Conservation (phyloP, 2,797 vertebrate genomes). For the Triplophysa yarkandensis region DNA sequence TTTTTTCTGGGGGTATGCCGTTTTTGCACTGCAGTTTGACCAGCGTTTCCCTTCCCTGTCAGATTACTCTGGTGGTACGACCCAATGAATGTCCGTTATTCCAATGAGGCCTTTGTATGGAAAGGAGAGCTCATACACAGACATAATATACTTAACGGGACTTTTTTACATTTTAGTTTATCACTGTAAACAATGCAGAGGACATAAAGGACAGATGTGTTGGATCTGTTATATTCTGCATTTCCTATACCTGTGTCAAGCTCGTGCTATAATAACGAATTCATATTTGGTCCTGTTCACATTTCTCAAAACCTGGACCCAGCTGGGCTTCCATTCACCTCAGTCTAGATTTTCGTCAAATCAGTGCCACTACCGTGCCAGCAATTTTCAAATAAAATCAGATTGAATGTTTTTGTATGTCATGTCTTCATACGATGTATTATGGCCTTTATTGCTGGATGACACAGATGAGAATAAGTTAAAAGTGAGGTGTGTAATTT, state of each 20-base stretch:
- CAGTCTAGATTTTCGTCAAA: conserved; percentile 17
- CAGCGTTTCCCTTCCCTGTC: conserved; percentile 48
- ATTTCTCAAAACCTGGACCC: conserved; percentile 31
- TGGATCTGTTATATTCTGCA: conserved; percentile 4
- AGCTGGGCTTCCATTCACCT: conserved; percentile 31
- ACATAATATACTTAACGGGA: conserved; percentile 7
- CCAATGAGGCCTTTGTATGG: conserved; percentile 75
- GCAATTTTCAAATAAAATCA: conserved; percentile 36
- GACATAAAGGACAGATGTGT: conserved; percentile 13
- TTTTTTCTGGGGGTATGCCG: conserved; percentile 47
- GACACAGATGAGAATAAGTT: neutral
- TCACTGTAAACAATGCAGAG: conserved; percentile 28
- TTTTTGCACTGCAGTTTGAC: conserved; percentile 66
- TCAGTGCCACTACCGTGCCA: conserved; percentile 47
- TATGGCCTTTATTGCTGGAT: neutral
- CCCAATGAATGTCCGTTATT: conserved; percentile 81
- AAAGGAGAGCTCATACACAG: conserved; percentile 47
- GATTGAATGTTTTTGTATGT: conserved; percentile 43
- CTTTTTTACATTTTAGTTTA: conserved; percentile 13
- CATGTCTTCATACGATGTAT: conserved; percentile 14
- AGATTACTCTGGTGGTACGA: conserved; percentile 74
- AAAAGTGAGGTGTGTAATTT: conserved; percentile 3
- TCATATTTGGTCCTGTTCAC: conserved; percentile 8
- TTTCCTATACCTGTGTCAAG: conserved; percentile 3
- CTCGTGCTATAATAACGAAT: conserved; percentile 10